These are phyloP conservation scores for Panthera tigris DNA, from an alignment of 2,113 vertebrate genomes.

Conservation along the genomic window DNA sequence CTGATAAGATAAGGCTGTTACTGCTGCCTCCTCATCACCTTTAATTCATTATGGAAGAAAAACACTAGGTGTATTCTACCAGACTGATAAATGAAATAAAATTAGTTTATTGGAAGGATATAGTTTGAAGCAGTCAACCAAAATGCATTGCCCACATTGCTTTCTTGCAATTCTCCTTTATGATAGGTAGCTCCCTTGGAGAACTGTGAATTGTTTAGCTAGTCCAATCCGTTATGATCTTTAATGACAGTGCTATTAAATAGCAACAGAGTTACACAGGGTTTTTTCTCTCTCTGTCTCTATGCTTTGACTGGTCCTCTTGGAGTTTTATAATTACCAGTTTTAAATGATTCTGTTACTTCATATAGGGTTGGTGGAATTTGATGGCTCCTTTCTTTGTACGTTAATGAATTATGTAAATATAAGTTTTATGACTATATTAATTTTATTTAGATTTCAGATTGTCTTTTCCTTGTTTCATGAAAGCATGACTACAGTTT, in stretches of 20 bases:
- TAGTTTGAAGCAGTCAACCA: constrained; percentile 35
- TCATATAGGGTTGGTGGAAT: background rate
- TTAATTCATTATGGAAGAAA: constrained; percentile 17
- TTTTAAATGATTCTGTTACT: background rate
- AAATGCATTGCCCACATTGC: background rate
- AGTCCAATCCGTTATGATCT: background rate
- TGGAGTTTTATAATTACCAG: constrained; percentile 14
- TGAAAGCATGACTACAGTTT: background rate
- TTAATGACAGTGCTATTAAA: background rate
- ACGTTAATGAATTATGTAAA: background rate
- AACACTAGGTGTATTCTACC: background rate
- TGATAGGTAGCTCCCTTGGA: background rate
- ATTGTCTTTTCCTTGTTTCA: background rate
- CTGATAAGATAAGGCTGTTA: background rate
- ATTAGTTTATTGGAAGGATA: background rate
- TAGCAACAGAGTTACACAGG: background rate
- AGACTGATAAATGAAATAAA: constrained; percentile 46
- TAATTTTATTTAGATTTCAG: background rate
- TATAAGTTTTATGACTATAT: background rate
- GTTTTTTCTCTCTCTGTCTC: background rate
- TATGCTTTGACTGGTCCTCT: background rate
- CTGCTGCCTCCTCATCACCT: background rate
- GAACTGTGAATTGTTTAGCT: constrained; percentile 16
- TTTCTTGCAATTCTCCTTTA: background rate
- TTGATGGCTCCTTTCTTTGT: background rate